phyloP scores from a whole-genome alignment of 2,797 vertebrate genomes.

The Neosilurus hyrtlii region DNA sequence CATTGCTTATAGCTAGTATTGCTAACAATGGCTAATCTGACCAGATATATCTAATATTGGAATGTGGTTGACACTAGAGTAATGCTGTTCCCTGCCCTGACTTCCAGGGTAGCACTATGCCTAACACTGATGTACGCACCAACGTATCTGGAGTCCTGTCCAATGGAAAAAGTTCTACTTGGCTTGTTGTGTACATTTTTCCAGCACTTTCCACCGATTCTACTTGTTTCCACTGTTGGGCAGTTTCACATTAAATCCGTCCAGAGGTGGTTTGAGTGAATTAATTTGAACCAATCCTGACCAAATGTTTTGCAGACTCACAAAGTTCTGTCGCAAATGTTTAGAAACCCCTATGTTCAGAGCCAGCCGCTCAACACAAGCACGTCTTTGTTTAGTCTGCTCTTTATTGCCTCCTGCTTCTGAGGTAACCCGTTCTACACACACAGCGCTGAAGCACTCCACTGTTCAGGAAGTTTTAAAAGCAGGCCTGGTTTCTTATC shows the following conservation, averaged over 20 bases:
- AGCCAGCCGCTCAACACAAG: constrained; percentile 23
- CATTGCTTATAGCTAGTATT: no score
- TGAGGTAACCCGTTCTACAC: constrained; percentile 23
- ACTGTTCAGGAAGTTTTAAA: constrained; percentile 31
- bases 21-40: no score
- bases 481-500: constrained; percentile 20
- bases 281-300: background rate
- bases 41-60: no score
- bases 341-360: background rate
- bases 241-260: background rate
- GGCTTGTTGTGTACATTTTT: background rate
- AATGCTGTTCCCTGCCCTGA: no score
- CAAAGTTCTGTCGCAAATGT: background rate
- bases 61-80: no score
- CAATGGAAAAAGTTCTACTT: background rate
- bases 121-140: no score
- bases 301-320: constrained; percentile 3
- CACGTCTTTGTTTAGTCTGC: constrained; percentile 34
- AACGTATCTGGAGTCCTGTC: background rate
- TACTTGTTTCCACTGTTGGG: background rate
- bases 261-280: background rate
- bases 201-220: background rate
- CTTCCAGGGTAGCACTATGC: no score
- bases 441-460: constrained; percentile 21
- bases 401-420: constrained; percentile 11